Evolutionary conservation across 2,113 vertebrate species (phyloP).

Genomic region (Chaenocephalus aceratus): DNA sequence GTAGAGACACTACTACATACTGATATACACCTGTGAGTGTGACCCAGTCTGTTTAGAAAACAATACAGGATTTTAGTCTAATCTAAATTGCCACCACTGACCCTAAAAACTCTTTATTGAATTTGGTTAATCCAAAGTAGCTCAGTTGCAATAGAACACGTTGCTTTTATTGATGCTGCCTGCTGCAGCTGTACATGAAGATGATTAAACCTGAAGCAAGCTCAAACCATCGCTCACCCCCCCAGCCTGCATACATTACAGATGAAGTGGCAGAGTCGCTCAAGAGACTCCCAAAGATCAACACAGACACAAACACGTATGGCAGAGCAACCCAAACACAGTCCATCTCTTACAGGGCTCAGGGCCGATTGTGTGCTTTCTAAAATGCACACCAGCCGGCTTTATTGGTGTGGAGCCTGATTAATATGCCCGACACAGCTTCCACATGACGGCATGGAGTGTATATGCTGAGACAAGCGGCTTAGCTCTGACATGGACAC

Average conservation of each 20-base stretch:
- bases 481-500: conserved; percentile 68
- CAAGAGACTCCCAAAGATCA: conserved; percentile 58
- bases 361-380: conserved; percentile 61
- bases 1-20: no score
- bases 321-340: conserved; percentile 25
- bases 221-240: conserved; percentile 18
- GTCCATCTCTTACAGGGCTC: conserved; percentile 49
- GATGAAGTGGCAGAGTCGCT: conserved; percentile 50
- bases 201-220: conserved; percentile 17
- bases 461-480: conserved; percentile 58
- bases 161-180: not conserved
- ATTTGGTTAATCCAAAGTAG: conserved; percentile 7
- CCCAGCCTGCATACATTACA: conserved; percentile 36
- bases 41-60: not conserved
- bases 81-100: not conserved
- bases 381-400: conserved; percentile 59
- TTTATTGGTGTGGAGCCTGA: conserved; percentile 75
- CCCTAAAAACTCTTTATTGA: not conserved
- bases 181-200: conserved; percentile 16
- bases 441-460: conserved; percentile 42
- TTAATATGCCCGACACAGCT: conserved; percentile 74
- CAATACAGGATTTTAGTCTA: not conserved
- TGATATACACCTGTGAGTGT: not conserved
- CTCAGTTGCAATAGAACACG: not conserved
- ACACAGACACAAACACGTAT: conserved; percentile 16